Base-by-base conservation (phyloP, 1,140 invertebrate species). In the Drosophila murphyi region DNA sequence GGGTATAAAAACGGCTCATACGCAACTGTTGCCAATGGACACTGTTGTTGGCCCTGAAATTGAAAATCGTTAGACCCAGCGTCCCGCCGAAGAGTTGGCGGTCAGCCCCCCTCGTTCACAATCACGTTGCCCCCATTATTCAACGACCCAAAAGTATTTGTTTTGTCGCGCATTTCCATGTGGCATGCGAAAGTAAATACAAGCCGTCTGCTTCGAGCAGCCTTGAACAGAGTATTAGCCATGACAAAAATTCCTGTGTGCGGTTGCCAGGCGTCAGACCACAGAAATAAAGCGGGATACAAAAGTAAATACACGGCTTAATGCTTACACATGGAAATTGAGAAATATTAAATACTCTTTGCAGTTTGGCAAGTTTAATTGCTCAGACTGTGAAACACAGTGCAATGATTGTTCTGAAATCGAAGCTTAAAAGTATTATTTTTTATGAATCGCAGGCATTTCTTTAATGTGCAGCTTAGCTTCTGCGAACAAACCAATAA, bases 1-100 rank as follows among this genome's bases (percentile, higher is more conserved):
- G 43, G 31, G 57, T 48, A 60, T 37, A 57, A 29, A 35, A 62
- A 41, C 56, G 34, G 10, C 8, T 8, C 43, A 4, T 8, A 41
- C 56, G 31, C 63, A 70, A 83, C 81, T 74, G 83, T 87, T 87
- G 83, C 83, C 80, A 20, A 83, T 83, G 83, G 83, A 73, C 55
- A 57, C 41, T 70, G 69, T 70, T 34, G 20, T 48, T 60, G 83
- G 50, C 83, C 85, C 59, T 87, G 83, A 87, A 88, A 87, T 88
- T 83, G 83, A 80, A 85, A 87, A 76, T 64, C 72, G 60, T 76
- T 75, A 70, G 52, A 72, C 70, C 5, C 54, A 51, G 28, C 59
- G 59, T 47, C 60, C 52, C 68, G 39, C 41, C 45, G 51, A 41
- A 69, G 72, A 80, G 80, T 76, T 82, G 63, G 41, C 72, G 80